Conservation (phyloP, 1,140 invertebrate genomes). For the Neodiprion fabricii region DNA sequence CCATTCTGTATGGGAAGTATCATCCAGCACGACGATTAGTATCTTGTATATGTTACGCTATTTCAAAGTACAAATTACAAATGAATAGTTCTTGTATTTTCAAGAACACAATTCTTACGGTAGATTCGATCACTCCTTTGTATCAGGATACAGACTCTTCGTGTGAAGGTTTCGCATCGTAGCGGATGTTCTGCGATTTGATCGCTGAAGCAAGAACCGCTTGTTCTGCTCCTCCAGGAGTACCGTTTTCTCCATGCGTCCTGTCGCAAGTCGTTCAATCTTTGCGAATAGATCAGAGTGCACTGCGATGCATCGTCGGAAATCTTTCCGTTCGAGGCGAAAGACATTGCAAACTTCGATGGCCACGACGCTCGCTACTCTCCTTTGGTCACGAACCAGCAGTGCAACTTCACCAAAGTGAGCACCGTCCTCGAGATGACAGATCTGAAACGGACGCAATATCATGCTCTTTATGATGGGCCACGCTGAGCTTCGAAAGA, state of each 20-base stretch:
- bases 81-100: too few relatives aligned
- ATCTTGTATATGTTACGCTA: too few relatives aligned
- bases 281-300: slow-evolving; percentile 47
- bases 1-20: too few relatives aligned
- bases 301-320: slow-evolving; percentile 53
- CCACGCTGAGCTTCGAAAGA: neutral
- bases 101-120: too few relatives aligned
- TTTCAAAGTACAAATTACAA: too few relatives aligned
- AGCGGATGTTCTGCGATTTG: slow-evolving; percentile 4
- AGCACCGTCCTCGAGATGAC: slow-evolving; percentile 62
- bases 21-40: too few relatives aligned
- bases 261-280: slow-evolving; percentile 48
- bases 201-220: slow-evolving; percentile 25
- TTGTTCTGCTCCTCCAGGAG: slow-evolving; percentile 51
- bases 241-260: slow-evolving; percentile 47
- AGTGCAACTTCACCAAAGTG: slow-evolving; percentile 64
- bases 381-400: slow-evolving; percentile 49
- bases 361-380: slow-evolving; percentile 54
- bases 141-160: neutral
- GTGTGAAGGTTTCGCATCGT: neutral
- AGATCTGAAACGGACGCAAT: slow-evolving; percentile 49
- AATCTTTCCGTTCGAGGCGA: slow-evolving; percentile 57
- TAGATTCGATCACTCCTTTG: neutral
- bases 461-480: slow-evolving; percentile 15
- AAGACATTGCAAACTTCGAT: slow-evolving; percentile 55